phyloP scores from a whole-genome alignment of 1,140 invertebrate genomes.

The Dreissena polymorpha region DNA sequence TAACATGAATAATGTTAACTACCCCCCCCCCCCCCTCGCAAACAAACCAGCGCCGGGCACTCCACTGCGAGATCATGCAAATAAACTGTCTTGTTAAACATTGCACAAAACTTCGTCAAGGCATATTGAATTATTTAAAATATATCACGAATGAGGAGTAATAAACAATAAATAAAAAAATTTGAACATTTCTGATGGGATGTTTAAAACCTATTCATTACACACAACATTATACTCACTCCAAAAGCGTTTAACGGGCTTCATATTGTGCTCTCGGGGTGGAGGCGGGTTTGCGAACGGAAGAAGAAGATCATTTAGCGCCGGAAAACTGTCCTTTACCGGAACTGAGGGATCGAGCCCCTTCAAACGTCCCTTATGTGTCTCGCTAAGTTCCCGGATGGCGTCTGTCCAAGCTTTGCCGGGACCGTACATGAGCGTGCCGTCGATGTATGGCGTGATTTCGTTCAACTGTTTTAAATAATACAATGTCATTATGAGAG shows the following conservation, averaged over 20 bases:
- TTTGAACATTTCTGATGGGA: too few species aligned
- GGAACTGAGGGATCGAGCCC: conserved; percentile 20
- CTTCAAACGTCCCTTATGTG: conserved; percentile 78
- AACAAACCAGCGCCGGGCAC: too few species aligned
- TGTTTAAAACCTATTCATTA: too few species aligned
- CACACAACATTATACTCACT: conserved; percentile 78
- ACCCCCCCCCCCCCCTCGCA: too few species aligned
- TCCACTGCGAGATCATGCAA: too few species aligned
- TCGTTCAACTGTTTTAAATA: conserved; percentile 81
- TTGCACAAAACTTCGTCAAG: too few species aligned
- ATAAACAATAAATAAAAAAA: too few species aligned
- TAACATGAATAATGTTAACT: too few species aligned
- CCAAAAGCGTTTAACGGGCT: conserved; percentile 81
- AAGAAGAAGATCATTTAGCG: conserved; percentile 80
- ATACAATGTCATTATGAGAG: not conserved
- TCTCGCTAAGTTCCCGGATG: conserved; percentile 80
- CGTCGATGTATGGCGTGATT: conserved; percentile 84
- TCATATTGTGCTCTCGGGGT: conserved; percentile 80
- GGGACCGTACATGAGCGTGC: conserved; percentile 83
- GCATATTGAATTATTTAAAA: too few species aligned
- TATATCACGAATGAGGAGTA: too few species aligned
- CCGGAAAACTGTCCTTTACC: conserved; percentile 80
- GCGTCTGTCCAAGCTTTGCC: conserved; percentile 83
- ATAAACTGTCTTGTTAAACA: too few species aligned
- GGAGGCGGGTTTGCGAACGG: conserved; percentile 84